Conservation (phyloP, 2,888 invertebrate species). For the Pharmacophagus antenor region DNA sequence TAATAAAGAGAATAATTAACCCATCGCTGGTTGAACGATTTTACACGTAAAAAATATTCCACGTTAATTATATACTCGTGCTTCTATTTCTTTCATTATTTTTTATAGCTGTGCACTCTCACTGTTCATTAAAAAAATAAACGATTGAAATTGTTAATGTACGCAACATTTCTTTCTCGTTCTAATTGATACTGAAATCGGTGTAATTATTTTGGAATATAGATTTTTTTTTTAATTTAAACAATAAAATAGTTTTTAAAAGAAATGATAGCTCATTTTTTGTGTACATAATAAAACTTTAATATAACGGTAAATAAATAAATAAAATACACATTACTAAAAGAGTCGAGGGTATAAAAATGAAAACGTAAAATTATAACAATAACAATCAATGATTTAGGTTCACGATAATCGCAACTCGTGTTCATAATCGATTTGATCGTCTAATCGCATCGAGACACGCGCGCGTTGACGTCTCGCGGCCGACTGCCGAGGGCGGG, state of each 20-base stretch:
- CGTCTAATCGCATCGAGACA: conserved; percentile 37
- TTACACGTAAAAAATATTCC: conserved; percentile 27
- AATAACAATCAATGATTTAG: no score
- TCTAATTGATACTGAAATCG: no score
- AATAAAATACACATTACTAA: background rate
- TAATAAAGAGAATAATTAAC: conserved; percentile 46
- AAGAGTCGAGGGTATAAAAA: no score
- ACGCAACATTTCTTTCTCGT: no score
- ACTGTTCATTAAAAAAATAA: background rate
- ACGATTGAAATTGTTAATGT: no score
- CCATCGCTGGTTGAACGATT: conserved; percentile 31
- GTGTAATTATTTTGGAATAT: no score
- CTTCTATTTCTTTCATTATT: background rate
- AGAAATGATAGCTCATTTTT: no score
- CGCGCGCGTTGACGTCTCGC: conserved; percentile 62
- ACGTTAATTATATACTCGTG: conserved; percentile 29
- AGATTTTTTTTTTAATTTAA: no score
- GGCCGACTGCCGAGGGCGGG: conserved; percentile 75
- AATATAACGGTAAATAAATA: no score
- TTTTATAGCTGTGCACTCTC: background rate
- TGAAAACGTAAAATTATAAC: background rate
- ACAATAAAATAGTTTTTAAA: no score
- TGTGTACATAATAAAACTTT: no score
- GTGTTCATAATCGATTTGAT: conserved; percentile 9
- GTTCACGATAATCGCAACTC: conserved; percentile 22